Conservation (phyloP, 2,797 vertebrate species). For the Vespertilio murinus region DNA sequence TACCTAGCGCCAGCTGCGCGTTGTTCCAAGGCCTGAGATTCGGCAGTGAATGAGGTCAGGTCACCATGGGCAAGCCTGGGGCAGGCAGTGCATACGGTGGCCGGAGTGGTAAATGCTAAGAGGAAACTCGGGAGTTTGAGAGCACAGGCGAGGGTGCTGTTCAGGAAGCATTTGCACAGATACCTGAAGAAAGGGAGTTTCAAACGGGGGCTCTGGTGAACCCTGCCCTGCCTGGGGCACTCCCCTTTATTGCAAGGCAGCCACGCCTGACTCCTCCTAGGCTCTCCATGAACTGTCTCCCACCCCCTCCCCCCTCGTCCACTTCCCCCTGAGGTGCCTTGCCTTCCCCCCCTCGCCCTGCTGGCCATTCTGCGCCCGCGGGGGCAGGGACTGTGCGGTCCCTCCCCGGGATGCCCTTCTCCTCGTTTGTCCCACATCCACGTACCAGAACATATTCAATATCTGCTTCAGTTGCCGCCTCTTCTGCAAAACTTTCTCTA, state of each 20-base stretch:
- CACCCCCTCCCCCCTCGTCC: not conserved
- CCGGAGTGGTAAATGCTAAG: not conserved
- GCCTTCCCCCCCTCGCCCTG: not conserved
- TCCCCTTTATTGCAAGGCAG: not conserved
- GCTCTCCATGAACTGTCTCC: not conserved
- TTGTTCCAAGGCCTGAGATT: not conserved
- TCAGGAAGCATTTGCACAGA: not conserved
- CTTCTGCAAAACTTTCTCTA: not conserved
- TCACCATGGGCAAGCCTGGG: not conserved
- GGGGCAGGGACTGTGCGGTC: accelerated
- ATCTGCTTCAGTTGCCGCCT: not conserved
- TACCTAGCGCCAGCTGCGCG: not conserved
- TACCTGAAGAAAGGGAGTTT: not conserved
- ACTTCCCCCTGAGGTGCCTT: accelerated
- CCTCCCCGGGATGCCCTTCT: not conserved
- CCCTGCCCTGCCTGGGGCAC: accelerated
- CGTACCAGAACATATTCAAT: not conserved
- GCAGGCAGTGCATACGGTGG: not conserved
- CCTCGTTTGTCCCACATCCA: not conserved
- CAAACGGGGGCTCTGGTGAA: not conserved
- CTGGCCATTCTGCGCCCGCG: not conserved
- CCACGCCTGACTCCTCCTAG: accelerated
- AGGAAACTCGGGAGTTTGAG: not conserved
- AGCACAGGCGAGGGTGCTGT: not conserved
- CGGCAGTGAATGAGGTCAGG: not conserved